A percentile compares a stretch with the other conserved stretches of the same genome.
These are phyloP conservation scores for Tolmerus cingulatus DNA, from an alignment of 2,888 invertebrate genomes.

Conservation along the genomic window DNA sequence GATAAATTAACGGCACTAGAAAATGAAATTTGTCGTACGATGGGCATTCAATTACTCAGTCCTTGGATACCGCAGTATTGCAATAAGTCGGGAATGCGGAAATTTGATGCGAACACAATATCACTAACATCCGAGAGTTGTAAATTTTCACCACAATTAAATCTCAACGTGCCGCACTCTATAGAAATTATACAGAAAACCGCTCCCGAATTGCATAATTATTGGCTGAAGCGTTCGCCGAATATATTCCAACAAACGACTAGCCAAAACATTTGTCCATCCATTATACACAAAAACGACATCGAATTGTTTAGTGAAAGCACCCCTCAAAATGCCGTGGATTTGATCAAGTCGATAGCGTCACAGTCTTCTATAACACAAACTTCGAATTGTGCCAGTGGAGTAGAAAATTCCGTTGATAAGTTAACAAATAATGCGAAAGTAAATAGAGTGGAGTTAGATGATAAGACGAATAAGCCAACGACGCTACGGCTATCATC, in stretches of 20 bases:
- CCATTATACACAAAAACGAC: slow-evolving; percentile 53
- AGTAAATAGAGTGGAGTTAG: slow-evolving; percentile 10
- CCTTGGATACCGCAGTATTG: slow-evolving; percentile 76
- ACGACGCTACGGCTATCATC: background rate
- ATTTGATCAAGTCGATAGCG: slow-evolving; percentile 45
- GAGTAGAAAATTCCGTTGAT: slow-evolving; percentile 30
- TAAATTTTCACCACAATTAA: slow-evolving; percentile 58
- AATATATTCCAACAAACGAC: slow-evolving; percentile 53
- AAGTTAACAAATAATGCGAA: slow-evolving; percentile 41
- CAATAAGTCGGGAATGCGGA: slow-evolving; percentile 55
- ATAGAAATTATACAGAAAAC: slow-evolving; percentile 45
- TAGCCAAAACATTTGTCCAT: slow-evolving; percentile 51
- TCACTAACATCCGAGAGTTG: slow-evolving; percentile 55
- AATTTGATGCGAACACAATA: slow-evolving; percentile 48
- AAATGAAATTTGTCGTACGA: slow-evolving; percentile 66
- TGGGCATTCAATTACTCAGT: slow-evolving; percentile 65
- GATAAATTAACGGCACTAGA: slow-evolving; percentile 64
- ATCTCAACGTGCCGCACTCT: slow-evolving; percentile 57
- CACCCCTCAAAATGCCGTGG: slow-evolving; percentile 15
- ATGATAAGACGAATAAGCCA: background rate
- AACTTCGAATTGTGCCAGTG: background rate
- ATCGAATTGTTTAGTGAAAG: slow-evolving; percentile 46
- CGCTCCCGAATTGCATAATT: slow-evolving; percentile 50
- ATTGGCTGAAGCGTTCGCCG: slow-evolving; percentile 53
- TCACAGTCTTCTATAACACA: background rate